Conservation (phyloP, 2,113 vertebrate species). For the Glaucomys volans region DNA sequence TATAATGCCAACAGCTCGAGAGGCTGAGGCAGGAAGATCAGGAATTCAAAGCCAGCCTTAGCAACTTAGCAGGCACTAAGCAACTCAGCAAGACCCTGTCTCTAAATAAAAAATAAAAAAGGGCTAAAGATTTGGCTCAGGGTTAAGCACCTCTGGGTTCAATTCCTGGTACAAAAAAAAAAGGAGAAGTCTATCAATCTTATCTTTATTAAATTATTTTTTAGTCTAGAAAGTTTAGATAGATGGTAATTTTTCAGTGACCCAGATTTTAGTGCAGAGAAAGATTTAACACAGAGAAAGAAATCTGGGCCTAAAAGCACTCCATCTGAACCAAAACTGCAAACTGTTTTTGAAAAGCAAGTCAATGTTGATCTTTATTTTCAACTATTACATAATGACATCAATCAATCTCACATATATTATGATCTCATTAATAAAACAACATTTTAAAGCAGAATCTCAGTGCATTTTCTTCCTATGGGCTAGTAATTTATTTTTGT, state of each 20-base stretch:
- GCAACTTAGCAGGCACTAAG: too few species aligned
- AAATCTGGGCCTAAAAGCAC: neutral
- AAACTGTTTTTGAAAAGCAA: slow-evolving; percentile 29
- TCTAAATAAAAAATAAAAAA: too few species aligned
- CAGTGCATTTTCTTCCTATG: neutral
- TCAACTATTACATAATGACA: slow-evolving; percentile 7
- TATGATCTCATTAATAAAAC: neutral
- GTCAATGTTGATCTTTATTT: neutral
- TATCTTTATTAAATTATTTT: slow-evolving; percentile 35
- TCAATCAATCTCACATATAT: neutral
- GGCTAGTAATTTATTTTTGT: neutral
- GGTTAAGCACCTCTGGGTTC: too few species aligned
- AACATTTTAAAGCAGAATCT: slow-evolving; percentile 8
- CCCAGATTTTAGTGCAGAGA: neutral
- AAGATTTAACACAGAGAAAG: neutral
- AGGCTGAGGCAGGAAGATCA: too few species aligned
- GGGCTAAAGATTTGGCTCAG: too few species aligned
- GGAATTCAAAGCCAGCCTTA: too few species aligned
- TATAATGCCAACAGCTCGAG: too few species aligned
- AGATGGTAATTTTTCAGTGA: slow-evolving; percentile 46
- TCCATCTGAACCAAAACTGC: neutral
- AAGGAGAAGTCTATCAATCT: neutral
- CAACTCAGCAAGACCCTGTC: too few species aligned
- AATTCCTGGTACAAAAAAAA: too few species aligned
- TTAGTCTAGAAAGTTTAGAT: slow-evolving; percentile 27